These are phyloP conservation scores for Chauna torquata DNA, from an alignment of 2,113 vertebrate species.

Conservation along the genomic window DNA sequence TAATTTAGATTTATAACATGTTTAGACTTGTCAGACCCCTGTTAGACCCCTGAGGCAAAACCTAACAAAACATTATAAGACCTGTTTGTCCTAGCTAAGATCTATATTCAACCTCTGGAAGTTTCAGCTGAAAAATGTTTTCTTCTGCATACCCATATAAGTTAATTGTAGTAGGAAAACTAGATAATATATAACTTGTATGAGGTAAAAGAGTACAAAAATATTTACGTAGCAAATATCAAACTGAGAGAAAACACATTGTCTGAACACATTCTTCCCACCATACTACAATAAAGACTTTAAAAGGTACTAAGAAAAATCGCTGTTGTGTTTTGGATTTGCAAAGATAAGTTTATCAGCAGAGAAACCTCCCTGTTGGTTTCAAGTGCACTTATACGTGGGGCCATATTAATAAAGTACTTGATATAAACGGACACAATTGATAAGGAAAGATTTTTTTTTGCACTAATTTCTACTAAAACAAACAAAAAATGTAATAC, in stretches of 20 bases:
- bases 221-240: not conserved
- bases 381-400: not conserved
- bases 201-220: not conserved
- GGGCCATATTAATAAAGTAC: not conserved
- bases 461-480: not conserved
- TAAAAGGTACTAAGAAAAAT: not conserved
- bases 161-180: not conserved
- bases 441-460: not conserved
- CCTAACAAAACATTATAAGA: not conserved
- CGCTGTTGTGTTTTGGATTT: not conserved
- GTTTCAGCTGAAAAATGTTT: not conserved
- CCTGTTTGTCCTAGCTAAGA: not conserved
- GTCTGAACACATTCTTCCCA: not conserved
- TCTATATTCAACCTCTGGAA: not conserved
- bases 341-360: not conserved
- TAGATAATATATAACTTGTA: not conserved
- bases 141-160: not conserved
- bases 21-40: not conserved
- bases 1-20: not conserved
- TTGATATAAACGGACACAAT: not conserved
- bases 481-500: not conserved
- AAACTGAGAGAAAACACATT: not conserved
- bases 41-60: not conserved
- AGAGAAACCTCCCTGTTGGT: not conserved
- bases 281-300: not conserved